phyloP scores from a whole-genome alignment of 2,797 vertebrate genomes.

The Gambelia wislizenii region DNA sequence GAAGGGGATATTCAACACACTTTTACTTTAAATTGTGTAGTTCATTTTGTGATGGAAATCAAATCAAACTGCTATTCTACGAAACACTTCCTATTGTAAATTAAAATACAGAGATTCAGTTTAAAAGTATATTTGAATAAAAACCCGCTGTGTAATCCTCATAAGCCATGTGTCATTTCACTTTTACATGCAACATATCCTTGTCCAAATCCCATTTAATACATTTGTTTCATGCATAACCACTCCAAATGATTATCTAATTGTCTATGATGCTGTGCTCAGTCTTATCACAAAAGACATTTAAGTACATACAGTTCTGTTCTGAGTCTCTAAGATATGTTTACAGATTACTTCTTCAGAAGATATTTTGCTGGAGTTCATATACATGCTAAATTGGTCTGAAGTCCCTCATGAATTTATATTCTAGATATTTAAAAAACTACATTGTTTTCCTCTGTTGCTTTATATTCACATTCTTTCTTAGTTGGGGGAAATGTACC shows the following conservation, averaged over 20 bases:
- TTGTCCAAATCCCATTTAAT: conserved; percentile 37
- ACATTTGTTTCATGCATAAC: conserved; percentile 41
- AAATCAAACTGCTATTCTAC: conserved; percentile 46
- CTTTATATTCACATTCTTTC: conserved; percentile 12
- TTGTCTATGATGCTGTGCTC: conserved; percentile 7
- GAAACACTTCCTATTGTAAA: conserved; percentile 41
- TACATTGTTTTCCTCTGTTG: not conserved
- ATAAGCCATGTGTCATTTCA: conserved; percentile 26
- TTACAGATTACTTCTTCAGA: conserved; percentile 14
- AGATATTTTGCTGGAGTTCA: not conserved
- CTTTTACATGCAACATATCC: conserved; percentile 2
- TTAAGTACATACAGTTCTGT: not conserved
- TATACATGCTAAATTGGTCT: not conserved
- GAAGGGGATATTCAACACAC: not conserved
- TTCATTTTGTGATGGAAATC: conserved; percentile 45
- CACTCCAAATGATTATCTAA: conserved; percentile 37
- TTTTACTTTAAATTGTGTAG: conserved; percentile 28
- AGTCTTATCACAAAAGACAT: conserved; percentile 12
- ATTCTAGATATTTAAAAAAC: conserved; percentile 2
- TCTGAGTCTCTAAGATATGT: not conserved
- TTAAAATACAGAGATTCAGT: conserved; percentile 41
- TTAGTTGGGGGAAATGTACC: not conserved
- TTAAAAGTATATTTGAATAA: conserved; percentile 48
- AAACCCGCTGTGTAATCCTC: conserved; percentile 24
- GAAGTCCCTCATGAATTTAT: conserved; percentile 7